A percentile compares a stretch with the other conserved stretches of the same genome.
These are phyloP conservation scores for Sphaerophoria taeniata DNA, from an alignment of 2,888 invertebrate species.

Conservation along the genomic window DNA sequence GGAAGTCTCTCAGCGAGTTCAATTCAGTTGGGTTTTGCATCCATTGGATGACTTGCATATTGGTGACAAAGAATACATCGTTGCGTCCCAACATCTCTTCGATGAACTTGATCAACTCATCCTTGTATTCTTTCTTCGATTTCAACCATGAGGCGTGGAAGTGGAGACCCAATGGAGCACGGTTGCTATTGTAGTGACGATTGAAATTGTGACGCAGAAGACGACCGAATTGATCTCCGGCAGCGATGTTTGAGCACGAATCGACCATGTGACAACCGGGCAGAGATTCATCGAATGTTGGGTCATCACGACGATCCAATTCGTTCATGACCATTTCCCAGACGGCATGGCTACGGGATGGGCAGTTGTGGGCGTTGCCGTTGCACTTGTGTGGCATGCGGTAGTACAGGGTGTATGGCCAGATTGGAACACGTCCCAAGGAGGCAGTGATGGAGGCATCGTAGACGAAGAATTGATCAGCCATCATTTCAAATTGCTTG, in stretches of 20 bases:
- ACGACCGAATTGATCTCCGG: constrained; percentile 94
- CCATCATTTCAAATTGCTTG: constrained; percentile 98
- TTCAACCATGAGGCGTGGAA: constrained; percentile 98
- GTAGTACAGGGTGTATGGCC: constrained; percentile 99
- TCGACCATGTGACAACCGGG: constrained; percentile 98
- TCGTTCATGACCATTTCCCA: constrained; percentile 99
- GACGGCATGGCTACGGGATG: constrained; percentile 94
- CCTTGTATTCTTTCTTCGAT: constrained; percentile 96
- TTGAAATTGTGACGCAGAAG: constrained; percentile 97
- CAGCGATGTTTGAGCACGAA: constrained; percentile 96
- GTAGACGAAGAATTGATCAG: constrained; percentile 96
- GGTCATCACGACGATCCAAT: constrained; percentile 95
- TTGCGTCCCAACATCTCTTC: constrained; percentile 95
- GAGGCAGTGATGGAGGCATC: constrained; percentile 97
- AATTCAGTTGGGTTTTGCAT: constrained; percentile 97
- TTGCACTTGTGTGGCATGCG: constrained; percentile 98
- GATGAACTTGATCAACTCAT: constrained; percentile 95
- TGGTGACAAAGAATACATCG: constrained; percentile 96
- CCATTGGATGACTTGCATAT: constrained; percentile 96
- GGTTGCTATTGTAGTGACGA: constrained; percentile 95
- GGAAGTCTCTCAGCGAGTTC: constrained; percentile 93
- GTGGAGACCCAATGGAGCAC: constrained; percentile 95
- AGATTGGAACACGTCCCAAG: constrained; percentile 93
- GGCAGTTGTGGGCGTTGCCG: constrained; percentile 96
- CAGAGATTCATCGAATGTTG: constrained; percentile 95